Conservation (phyloP, 1,140 invertebrate genomes). For the Drosophila virilis region DNA sequence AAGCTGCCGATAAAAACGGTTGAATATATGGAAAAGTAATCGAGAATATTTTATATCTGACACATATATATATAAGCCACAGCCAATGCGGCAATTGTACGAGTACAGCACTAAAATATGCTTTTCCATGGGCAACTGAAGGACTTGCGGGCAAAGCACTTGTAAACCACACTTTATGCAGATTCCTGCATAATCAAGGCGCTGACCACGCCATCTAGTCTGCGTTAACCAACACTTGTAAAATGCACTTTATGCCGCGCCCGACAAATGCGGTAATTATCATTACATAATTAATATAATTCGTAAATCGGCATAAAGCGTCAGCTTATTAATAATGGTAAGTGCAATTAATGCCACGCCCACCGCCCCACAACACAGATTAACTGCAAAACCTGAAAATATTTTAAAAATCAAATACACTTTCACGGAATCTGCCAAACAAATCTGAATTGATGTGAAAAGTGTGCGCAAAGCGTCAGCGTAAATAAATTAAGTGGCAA, state of each 20-base stretch:
- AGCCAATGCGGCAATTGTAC: neutral
- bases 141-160: constrained; percentile 1
- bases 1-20: constrained; percentile 4
- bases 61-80: neutral
- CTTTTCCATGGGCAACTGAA: neutral
- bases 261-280: constrained; percentile 50
- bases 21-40: neutral
- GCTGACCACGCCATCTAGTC: no score
- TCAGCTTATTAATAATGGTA: constrained; percentile 71
- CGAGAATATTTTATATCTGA: neutral
- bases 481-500: constrained; percentile 58
- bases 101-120: neutral
- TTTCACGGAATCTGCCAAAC: constrained; percentile 33
- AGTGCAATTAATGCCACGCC: constrained; percentile 55
- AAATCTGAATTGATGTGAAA: constrained; percentile 38
- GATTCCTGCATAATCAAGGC: no score
- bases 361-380: constrained; percentile 15
- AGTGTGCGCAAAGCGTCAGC: constrained; percentile 24
- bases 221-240: no score
- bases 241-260: neutral
- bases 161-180: neutral
- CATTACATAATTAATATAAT: constrained; percentile 65
- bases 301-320: constrained; percentile 61
- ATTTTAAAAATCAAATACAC: constrained; percentile 6
- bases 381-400: constrained; percentile 59